Conservation (phyloP, 1,140 invertebrate genomes). For the Drosophila nigromelanica region DNA sequence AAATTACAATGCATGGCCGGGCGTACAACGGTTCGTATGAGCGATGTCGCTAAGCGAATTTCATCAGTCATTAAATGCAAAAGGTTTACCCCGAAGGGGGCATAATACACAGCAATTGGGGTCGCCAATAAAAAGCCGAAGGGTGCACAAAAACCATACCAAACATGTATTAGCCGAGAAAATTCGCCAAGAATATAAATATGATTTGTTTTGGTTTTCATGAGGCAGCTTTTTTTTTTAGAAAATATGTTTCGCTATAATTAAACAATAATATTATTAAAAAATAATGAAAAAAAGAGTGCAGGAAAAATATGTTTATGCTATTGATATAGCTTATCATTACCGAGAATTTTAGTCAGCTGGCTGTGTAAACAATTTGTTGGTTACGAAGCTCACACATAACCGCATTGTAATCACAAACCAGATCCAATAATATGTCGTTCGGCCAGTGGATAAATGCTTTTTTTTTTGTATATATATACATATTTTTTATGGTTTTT, state of each 20-base stretch:
- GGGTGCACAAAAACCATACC: too few relatives aligned
- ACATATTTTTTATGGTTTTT: neutral
- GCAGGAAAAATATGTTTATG: conserved; percentile 4
- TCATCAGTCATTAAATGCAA: conserved; percentile 53
- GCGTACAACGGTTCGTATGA: conserved; percentile 61
- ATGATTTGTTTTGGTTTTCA: too few relatives aligned
- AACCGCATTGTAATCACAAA: conserved; percentile 17
- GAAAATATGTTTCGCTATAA: too few relatives aligned
- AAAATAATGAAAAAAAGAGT: too few relatives aligned
- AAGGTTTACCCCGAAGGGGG: too few relatives aligned
- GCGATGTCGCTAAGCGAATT: conserved; percentile 54
- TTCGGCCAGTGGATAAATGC: conserved; percentile 2
- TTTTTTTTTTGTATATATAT: neutral
- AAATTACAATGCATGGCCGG: conserved; percentile 54
- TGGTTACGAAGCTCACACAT: conserved; percentile 9
- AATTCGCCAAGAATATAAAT: too few relatives aligned
- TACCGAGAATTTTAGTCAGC: conserved; percentile 14
- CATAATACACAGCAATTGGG: neutral
- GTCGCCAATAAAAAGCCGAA: too few relatives aligned
- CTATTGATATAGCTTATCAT: conserved; percentile 33
- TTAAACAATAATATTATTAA: too few relatives aligned
- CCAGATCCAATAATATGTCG: conserved; percentile 9
- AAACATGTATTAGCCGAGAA: too few relatives aligned
- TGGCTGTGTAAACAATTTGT: conserved; percentile 16
- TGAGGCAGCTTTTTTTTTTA: too few relatives aligned